Base-by-base conservation (phyloP, 2,113 vertebrate genomes). In the Speoplatyrhinus poulsoni region DNA sequence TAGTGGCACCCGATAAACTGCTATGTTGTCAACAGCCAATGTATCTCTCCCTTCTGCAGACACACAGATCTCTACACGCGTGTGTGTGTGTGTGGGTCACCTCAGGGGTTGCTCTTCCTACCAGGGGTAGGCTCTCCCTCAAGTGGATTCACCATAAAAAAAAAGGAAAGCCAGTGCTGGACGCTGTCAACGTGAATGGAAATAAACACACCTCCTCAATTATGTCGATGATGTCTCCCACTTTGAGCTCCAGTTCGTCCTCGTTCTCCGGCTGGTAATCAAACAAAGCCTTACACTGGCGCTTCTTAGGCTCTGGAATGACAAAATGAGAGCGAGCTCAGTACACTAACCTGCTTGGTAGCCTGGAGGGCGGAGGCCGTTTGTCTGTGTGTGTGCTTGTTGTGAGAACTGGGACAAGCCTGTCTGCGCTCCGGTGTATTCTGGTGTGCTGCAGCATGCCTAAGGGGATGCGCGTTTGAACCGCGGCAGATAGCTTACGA, bases 241-340 rank as follows among this genome's bases (percentile, higher is more conserved):
- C 19, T 76, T 94, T 97, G 61, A 99, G 93, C 12, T 96, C 95
- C 84, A 99, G 87, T 79, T 99, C 98, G 48, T 99, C 98, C 61
- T 98, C 96, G 0, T 99, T 98, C 88, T 95, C 94, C 0, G 97
- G 96, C 72, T 90, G 12, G 62, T 99, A 99, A 0, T 97, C 95
- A 13, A 94, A 99, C 61, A 95, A 75, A 52, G 81, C 96, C 84
- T 92, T 97, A 87, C 96, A 98, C 73, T 94, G 95, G 0, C 94
- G 89, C 75, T 92, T 98, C 90, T 93, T 98, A 0, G 87, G 84
- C 85, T 85, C 97, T 99, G 88, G 46, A 41, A 72, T n/a, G 77
- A 9, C 72, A 71, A 88, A 16, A 26, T 36, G 15, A 71, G 41
- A 0, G 75, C 33, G 4, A 5, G 4, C 54, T 63, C 11, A 72